A percentile compares a stretch with the other conserved stretches of the same genome.
phyloP scores from a whole-genome alignment of 2,888 invertebrate species.

The Drosophila imparisetae region DNA sequence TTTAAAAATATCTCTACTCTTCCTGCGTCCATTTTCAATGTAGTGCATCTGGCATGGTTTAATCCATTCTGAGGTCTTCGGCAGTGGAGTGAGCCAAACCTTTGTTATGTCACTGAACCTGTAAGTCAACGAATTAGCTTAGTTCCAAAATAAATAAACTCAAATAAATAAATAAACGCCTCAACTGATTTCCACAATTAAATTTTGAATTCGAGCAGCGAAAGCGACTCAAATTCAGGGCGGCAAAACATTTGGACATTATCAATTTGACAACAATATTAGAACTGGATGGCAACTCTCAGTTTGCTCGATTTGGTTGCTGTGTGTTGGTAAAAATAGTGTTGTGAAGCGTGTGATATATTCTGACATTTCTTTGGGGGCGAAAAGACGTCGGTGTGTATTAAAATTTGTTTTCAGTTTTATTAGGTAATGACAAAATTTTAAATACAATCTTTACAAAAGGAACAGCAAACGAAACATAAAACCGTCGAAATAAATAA shows the following conservation, averaged over 20 bases:
- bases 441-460: slow-evolving; percentile 20
- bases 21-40: slow-evolving; percentile 89
- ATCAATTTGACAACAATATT: not conserved
- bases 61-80: slow-evolving; percentile 89
- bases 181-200: not conserved
- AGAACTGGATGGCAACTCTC: slow-evolving; percentile 24
- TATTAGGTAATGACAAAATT: slow-evolving; percentile 60
- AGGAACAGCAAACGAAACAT: slow-evolving; percentile 28
- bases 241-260: slow-evolving; percentile 30
- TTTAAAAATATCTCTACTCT: slow-evolving; percentile 92
- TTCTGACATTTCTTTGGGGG: slow-evolving; percentile 50
- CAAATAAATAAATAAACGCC: not conserved
- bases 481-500: slow-evolving; percentile 27
- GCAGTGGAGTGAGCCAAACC: slow-evolving; percentile 85
- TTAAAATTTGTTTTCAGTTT: slow-evolving; percentile 21
- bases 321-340: slow-evolving; percentile 22
- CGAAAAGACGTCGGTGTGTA: slow-evolving; percentile 62
- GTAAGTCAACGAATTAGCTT: not conserved
- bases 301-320: slow-evolving; percentile 17
- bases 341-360: slow-evolving; percentile 31
- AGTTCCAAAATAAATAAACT: not conserved
- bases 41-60: slow-evolving; percentile 90
- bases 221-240: slow-evolving; percentile 5
- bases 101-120: slow-evolving; percentile 69
- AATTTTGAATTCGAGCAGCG: not conserved